Evolutionary conservation across 2,113 vertebrate species (phyloP), one percentile per base, ranked within the genome.

Genomic region (Poecile atricapillus): DNA sequence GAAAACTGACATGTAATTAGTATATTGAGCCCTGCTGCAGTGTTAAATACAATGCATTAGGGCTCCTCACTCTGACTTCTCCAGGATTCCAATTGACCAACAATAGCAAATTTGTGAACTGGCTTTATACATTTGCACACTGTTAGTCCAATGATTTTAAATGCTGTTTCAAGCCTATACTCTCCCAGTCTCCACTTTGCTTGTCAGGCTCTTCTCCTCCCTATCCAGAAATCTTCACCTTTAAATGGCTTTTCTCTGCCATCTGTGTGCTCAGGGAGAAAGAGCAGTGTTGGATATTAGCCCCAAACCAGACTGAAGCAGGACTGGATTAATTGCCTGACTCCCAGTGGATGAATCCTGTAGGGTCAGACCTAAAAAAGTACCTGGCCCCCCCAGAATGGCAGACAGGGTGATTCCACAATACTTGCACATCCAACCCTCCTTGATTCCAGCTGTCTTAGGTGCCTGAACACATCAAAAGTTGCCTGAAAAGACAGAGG

Each of bases 1-100:
- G 87, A 97, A 96, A 98, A 96, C 91, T 94, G 97, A 91, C 80
- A 94, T 96, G 97, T 97, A 97, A 98, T 98, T 98, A 98, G 97
- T 85, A 93, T 83, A 59, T 25, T 4, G 44, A 96, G 94, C 96
- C 94, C 59, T 94, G 89, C 83, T 27, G 31, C 96, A 97, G 95
- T 87, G 84, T 94, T 95, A 94, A 97, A 96, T 93, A 94, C 87
- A 94, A 89, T 77, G 79, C 95, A 88, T 95, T 81, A 94, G 95
- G 92, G 96, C 92, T 97, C 15, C 17, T 86, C 92, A 77, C 13
- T 23, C 87, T 62, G 65, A 68, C 89, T 96, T 94, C 79, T 46
- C 74, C 4, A 2, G 92, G 93, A 94, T 93, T 95, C 77, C 70
- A 21, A 4, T 22, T 91, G 96, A 95, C 55, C 41, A 79, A 82